Evolutionary conservation across 2,888 invertebrate species (phyloP).

Genomic region (Hydrotaea cyrtoneurina): DNA sequence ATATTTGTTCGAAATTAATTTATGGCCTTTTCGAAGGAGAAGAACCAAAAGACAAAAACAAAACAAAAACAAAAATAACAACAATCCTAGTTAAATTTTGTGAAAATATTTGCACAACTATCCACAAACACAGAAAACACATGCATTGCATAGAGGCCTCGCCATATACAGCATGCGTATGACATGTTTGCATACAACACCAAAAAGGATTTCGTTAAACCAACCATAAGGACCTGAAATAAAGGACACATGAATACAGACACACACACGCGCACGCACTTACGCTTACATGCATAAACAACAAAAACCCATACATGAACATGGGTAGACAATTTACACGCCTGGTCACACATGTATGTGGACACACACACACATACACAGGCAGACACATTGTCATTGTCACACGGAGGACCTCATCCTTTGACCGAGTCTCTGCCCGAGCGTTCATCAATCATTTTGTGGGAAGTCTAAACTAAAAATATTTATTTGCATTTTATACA

Average conservation of each 20-base stretch:
- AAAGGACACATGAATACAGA: not conserved
- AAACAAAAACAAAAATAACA: too few relatives aligned
- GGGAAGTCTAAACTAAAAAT: conserved; percentile 31
- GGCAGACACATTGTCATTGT: not conserved
- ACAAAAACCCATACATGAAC: not conserved
- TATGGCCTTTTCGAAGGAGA: not conserved
- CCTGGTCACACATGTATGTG: not conserved
- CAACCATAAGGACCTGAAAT: not conserved
- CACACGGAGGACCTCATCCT: not conserved
- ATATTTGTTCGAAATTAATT: conserved; percentile 10
- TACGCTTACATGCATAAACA: too few relatives aligned
- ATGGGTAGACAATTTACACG: not conserved
- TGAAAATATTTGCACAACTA: not conserved
- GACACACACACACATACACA: not conserved
- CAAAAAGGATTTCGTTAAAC: not conserved
- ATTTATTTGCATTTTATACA: conserved; percentile 23
- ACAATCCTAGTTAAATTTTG: conserved; percentile 7
- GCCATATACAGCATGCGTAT: not conserved
- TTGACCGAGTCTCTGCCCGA: not conserved
- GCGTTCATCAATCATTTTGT: conserved; percentile 56
- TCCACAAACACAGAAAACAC: too few relatives aligned
- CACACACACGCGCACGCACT: not conserved
- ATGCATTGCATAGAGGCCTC: not conserved
- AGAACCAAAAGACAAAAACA: not conserved
- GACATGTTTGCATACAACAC: not conserved